These are phyloP conservation scores for Etia nguti DNA, from an alignment of 2,113 vertebrate genomes.

Conservation along the genomic window DNA sequence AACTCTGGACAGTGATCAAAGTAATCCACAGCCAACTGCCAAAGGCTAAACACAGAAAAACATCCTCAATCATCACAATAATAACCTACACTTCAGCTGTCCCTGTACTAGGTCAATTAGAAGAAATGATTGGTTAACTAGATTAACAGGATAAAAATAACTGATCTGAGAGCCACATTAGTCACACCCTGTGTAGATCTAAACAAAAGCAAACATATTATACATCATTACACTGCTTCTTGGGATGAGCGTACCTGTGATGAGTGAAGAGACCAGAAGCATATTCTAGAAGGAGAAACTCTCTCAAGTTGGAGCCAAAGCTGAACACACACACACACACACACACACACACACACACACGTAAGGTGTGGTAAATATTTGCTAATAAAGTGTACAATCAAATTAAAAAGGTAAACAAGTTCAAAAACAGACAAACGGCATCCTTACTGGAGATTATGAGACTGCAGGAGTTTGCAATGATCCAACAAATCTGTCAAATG, in stretches of 20 bases:
- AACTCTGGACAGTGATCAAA: conserved; percentile 90
- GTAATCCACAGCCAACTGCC: conserved; percentile 96
- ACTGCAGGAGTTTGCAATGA: conserved; percentile 93
- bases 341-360: background rate
- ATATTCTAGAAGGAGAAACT: conserved; percentile 94
- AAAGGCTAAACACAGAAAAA: conserved; percentile 75
- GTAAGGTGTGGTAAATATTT: background rate
- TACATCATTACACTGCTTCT: background rate
- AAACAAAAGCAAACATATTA: background rate
- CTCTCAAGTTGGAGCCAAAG: conserved; percentile 94
- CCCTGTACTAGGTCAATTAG: background rate
- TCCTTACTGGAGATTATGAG: conserved; percentile 94
- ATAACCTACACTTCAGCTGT: background rate
- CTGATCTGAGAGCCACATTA: accelerated
- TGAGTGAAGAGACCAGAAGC: conserved; percentile 93
- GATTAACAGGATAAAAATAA: background rate
- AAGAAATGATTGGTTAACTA: background rate
- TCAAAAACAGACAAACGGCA: background rate
- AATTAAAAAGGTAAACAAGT: background rate
- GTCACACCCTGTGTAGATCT: background rate
- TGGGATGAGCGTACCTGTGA: conserved; percentile 78
- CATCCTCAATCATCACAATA: background rate
- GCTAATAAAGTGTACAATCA: background rate
- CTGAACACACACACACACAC: conserved; percentile 58
- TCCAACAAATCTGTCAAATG: conserved; percentile 95